Conservation (phyloP, 2,888 invertebrate species). For the Acanthopleura granulata region DNA sequence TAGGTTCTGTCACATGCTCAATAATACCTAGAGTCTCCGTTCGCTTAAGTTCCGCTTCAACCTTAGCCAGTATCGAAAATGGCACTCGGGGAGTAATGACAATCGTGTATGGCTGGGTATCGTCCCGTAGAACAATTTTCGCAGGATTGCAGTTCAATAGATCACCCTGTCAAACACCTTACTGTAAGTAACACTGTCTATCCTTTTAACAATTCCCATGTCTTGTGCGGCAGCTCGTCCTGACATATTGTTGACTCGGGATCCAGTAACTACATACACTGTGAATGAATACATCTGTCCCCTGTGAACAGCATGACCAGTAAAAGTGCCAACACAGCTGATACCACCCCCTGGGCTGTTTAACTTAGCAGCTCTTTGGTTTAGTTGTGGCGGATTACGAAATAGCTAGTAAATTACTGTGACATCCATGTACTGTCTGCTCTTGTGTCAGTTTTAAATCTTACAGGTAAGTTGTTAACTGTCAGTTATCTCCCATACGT, state of each 20-base stretch:
- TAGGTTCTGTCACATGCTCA: constrained; percentile 29
- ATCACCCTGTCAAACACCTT: no score
- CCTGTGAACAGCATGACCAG: not conserved
- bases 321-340: not conserved
- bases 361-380: not conserved
- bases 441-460: not conserved
- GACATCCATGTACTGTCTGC: not conserved
- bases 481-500: not conserved
- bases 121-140: constrained; percentile 5
- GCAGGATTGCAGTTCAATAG: not conserved
- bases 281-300: not conserved
- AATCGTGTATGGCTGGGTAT: constrained; percentile 25
- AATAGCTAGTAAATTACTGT: not conserved
- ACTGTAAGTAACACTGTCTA: not conserved
- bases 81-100: constrained; percentile 25
- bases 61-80: constrained; percentile 27
- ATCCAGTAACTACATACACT: not conserved
- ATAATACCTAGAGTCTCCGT: constrained; percentile 31
- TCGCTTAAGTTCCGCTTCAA: constrained; percentile 30
- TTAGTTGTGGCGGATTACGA: not conserved
- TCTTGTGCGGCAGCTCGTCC: not conserved
- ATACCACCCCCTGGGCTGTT: not conserved
- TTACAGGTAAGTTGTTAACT: not conserved
- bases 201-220: not conserved
- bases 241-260: not conserved